Conservation (phyloP, 2,888 invertebrate genomes). For the Philereme vetulata region DNA sequence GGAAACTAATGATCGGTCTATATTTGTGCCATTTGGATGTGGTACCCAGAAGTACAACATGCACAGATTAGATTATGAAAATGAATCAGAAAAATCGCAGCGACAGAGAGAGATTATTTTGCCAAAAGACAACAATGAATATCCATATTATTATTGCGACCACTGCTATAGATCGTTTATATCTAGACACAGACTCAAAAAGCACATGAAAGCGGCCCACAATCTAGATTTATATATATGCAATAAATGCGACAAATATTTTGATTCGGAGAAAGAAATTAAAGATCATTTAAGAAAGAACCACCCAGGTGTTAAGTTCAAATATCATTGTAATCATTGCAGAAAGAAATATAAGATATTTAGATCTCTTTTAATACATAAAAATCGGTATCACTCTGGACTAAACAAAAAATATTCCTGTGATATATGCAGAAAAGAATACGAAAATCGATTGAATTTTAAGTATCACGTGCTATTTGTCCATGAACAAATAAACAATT, state of each 20-base stretch:
- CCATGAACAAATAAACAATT: constrained; percentile 5
- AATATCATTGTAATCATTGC: constrained; percentile 4
- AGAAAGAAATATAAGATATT: not conserved
- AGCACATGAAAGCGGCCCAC: not conserved
- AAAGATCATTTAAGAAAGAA: not conserved
- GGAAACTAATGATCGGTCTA: not conserved
- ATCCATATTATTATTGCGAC: constrained; percentile 3
- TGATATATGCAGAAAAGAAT: constrained; percentile 3
- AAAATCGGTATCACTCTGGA: not conserved
- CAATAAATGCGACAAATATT: not conserved
- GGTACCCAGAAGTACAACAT: not conserved
- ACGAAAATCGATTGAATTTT: constrained; percentile 4
- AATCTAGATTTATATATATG: not conserved
- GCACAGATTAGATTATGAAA: not conserved
- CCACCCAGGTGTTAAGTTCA: not conserved
- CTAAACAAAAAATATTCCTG: constrained; percentile 1
- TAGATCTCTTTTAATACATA: constrained; percentile 2
- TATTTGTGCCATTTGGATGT: not conserved
- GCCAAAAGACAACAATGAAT: not conserved
- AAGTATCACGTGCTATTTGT: constrained; percentile 18
- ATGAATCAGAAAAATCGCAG: not conserved
- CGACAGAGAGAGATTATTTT: not conserved
- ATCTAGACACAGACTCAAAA: not conserved
- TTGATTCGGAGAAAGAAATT: not conserved
- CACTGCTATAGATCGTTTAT: constrained; percentile 3